These are phyloP conservation scores for Acanthurus leucopareius DNA, from an alignment of 2,797 vertebrate genomes.

Conservation along the genomic window DNA sequence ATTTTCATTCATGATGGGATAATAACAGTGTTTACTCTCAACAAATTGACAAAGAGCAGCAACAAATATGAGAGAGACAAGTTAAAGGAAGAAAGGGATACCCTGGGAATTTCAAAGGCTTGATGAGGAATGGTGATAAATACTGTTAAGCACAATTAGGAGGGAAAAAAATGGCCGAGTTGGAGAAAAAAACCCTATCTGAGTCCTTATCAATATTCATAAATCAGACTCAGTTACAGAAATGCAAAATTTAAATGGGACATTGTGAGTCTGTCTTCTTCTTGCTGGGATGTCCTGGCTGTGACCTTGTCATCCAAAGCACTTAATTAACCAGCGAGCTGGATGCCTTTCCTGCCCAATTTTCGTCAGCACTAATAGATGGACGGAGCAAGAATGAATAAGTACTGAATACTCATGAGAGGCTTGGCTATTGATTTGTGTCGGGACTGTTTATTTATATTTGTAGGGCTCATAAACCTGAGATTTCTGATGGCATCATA, in stretches of 20 bases:
- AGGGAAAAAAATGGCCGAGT: conserved; percentile 51
- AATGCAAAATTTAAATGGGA: conserved; percentile 44
- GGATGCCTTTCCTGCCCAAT: conserved; percentile 1
- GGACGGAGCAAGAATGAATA: conserved; percentile 10
- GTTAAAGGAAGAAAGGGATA: conserved; percentile 2
- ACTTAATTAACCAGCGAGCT: conserved; percentile 39
- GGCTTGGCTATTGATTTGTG: conserved; percentile 23
- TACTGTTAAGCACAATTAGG: conserved; percentile 33
- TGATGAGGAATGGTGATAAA: conserved; percentile 59
- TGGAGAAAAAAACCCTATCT: conserved; percentile 20
- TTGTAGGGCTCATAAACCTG: conserved; percentile 9
- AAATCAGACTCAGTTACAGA: conserved; percentile 30
- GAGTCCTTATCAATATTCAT: conserved; percentile 58
- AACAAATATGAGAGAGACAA: conserved; percentile 11
- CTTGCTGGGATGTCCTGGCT: conserved; percentile 38
- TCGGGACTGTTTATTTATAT: conserved; percentile 36
- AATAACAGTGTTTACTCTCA: not conserved
- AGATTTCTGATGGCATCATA: conserved; percentile 4
- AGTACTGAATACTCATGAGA: conserved; percentile 11
- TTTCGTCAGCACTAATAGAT: conserved; percentile 13
- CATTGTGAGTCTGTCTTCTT: conserved; percentile 25
- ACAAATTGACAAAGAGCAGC: conserved; percentile 10
- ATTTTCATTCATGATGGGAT: not conserved
- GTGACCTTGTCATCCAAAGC: conserved; percentile 41
- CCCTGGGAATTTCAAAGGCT: conserved; percentile 42